Percentiles rank a stretch among this genome's conserved stretches.
Evolutionary conservation across 2,113 vertebrate genomes (phyloP).

Genomic region (Callaeas wilsoni): DNA sequence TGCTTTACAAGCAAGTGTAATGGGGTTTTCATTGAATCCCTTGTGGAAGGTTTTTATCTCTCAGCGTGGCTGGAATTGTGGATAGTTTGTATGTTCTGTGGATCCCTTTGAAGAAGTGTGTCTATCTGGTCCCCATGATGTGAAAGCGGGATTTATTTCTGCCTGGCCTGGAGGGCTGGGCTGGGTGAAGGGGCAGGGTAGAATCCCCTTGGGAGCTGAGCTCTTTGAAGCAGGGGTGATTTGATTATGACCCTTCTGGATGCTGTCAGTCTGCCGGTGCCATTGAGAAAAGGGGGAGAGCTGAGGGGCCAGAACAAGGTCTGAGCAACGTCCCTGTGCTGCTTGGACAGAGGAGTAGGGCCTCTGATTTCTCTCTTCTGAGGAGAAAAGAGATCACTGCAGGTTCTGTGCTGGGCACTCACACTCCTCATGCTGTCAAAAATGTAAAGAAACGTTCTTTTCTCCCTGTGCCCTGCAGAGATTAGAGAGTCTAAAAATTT

Average conservation of each 20-base stretch:
- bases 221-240: background rate
- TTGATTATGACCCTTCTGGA: background rate
- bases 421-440: background rate
- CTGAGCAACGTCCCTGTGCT: rapidly evolving
- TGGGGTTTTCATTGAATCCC: background rate
- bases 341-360: background rate
- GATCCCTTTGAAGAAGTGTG: background rate
- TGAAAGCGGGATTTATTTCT: background rate
- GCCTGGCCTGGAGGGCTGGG: background rate
- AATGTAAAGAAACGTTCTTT: background rate
- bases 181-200: background rate
- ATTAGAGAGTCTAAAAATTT: background rate
- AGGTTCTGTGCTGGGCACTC: background rate
- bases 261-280: background rate
- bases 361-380: background rate
- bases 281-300: background rate
- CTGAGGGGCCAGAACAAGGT: background rate
- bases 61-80: rapidly evolving
- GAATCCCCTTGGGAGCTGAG: background rate
- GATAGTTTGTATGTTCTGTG: background rate
- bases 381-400: background rate
- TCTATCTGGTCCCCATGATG: rapidly evolving
- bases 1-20: background rate
- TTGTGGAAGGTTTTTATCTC: background rate
- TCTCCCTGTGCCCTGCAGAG: background rate